Base-by-base conservation (phyloP, 2,797 vertebrate genomes). In the Balearica regulorum region DNA sequence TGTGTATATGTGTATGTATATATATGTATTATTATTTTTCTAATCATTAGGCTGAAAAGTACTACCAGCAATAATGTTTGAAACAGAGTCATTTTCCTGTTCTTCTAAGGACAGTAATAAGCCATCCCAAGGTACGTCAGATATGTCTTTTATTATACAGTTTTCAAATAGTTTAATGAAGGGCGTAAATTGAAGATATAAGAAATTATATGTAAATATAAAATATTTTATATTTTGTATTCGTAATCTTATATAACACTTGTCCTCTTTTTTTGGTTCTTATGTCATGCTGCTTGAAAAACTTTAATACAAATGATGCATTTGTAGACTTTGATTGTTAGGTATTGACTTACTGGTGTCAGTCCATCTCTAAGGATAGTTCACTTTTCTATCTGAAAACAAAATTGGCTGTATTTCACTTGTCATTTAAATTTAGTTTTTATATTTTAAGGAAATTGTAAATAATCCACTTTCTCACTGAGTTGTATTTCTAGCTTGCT, bases 31-130 rank as follows among this genome's bases (percentile, higher is more conserved):
- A 76, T 33, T 68, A 29, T 92, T 96, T 93, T 48, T 91, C 93
- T 82, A 46, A 64, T 69, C 69, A 90, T 76, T 91, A 97, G 97
- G 76, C 69, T 93, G 95, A 60, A 90, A 93, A 92, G 26, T 79
- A 66, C 64, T 69, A 5, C 72, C 66, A 62, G 53, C 53, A 91
- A 84, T 31, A 83, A 97, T 97, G 96, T 77, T 79, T 90, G 96
- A 96, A 96, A 89, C 62, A 21, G 29, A 46, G 70, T 39, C 62
- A 85, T 70, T 83, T 79, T 85, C 86, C 18, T 71, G 14, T 64
- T 68, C 51, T 95, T 62, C 91, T 46, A 35, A 13, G 33, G 75
- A 29, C 46, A 46, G 6, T 71, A 51, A 66, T 69, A 51, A 88
- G 76, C 22, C 39, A 43, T 35, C 61, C 21, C 61, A 71, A 89